Evolutionary conservation across 2,888 invertebrate species (phyloP).

Genomic region (Drosophila pseudotalamancana): DNA sequence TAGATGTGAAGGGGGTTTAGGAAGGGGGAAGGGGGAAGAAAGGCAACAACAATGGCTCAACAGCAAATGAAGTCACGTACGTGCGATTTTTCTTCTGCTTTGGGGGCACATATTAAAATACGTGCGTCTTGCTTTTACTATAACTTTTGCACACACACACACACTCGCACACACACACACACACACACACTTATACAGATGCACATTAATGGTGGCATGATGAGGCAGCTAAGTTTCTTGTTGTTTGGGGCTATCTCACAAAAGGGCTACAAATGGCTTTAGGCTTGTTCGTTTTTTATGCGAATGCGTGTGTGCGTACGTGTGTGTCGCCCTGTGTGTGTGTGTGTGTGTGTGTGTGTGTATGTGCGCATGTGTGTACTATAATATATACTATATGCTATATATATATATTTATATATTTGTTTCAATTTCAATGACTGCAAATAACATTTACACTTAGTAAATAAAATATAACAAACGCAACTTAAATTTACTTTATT

Average conservation of each 20-base stretch:
- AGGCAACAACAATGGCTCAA: conserved; percentile 56
- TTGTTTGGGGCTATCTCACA: conserved; percentile 68
- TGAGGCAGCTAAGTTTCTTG: conserved; percentile 75
- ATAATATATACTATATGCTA: too few species aligned
- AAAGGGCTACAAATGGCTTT: conserved; percentile 79
- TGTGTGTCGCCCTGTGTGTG: conserved; percentile 26
- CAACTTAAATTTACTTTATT: conserved; percentile 53
- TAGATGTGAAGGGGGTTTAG: not conserved
- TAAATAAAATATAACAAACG: conserved; percentile 78
- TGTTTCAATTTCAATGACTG: conserved; percentile 80
- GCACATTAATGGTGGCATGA: conserved; percentile 77
- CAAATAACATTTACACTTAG: conserved; percentile 80
- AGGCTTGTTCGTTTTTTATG: conserved; percentile 63
- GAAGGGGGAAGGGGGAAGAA: conserved; percentile 21
- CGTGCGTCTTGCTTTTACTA: conserved; percentile 81
- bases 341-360: conserved; percentile 31
- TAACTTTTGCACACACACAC: conserved; percentile 61
- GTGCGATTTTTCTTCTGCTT: conserved; percentile 82
- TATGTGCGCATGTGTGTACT: not conserved
- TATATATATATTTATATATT: conserved; percentile 46
- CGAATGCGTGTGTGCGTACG: conserved; percentile 39
- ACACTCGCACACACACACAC: conserved; percentile 15
- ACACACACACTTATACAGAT: conserved; percentile 46
- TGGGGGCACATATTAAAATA: conserved; percentile 82
- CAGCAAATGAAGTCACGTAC: conserved; percentile 83